These are phyloP conservation scores for Channallabes apus DNA, from an alignment of 2,797 vertebrate genomes.

Conservation along the genomic window DNA sequence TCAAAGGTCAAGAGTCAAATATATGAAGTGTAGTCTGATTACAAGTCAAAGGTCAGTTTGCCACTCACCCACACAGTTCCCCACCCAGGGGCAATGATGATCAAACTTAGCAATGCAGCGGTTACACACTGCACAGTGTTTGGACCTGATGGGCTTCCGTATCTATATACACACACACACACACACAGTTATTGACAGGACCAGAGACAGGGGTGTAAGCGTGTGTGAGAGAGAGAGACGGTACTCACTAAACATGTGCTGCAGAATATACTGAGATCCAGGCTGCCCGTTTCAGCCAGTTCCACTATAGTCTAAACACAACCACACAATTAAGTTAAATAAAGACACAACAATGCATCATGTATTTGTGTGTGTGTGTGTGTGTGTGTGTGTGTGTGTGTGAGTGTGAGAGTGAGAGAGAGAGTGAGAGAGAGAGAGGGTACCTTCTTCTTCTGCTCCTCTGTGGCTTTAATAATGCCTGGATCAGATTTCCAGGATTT, in stretches of 20 bases:
- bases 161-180: constrained; percentile 78
- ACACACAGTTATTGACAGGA: neutral
- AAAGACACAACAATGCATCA: neutral
- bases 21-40: neutral
- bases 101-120: constrained; percentile 99
- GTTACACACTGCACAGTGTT: constrained; percentile 98
- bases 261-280: constrained; percentile 99
- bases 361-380: neutral
- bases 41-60: neutral
- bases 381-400: neutral
- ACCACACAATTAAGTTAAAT: neutral
- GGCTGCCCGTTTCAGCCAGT: constrained; percentile 93
- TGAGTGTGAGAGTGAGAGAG: too few species aligned
- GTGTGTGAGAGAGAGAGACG: neutral
- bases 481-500: constrained; percentile 99
- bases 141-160: constrained; percentile 97
- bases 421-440: constrained; percentile 21
- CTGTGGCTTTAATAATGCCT: constrained; percentile 97
- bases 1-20: too few species aligned
- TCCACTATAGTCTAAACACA: constrained; percentile 91
- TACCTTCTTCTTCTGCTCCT: constrained; percentile 99
- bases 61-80: constrained; percentile 96
- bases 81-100: constrained; percentile 99
- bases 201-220: neutral
- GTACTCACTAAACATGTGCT: constrained; percentile 96